Evolutionary conservation across 2,888 invertebrate genomes (phyloP).

Genomic region (Onchidella celtica): DNA sequence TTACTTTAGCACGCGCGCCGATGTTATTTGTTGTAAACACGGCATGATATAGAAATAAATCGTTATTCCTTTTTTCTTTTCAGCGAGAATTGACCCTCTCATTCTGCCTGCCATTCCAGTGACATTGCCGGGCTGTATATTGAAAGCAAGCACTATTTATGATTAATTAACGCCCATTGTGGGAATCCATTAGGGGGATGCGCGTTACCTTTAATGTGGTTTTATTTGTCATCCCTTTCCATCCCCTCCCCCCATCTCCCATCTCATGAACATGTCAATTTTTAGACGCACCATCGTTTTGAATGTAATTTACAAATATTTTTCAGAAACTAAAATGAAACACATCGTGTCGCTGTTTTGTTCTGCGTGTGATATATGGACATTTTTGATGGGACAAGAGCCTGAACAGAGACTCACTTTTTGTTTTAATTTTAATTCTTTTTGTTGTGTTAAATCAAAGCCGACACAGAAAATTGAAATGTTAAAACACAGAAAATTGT

Average conservation of each 20-base stretch:
- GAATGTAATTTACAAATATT: too few relatives aligned
- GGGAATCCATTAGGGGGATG: conserved; percentile 30
- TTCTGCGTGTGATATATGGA: too few relatives aligned
- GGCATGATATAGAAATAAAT: conserved; percentile 34
- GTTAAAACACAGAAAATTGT: too few relatives aligned
- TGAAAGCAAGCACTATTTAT: conserved; percentile 42
- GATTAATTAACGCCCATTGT: conserved; percentile 42
- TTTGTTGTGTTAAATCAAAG: too few relatives aligned
- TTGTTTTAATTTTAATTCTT: too few relatives aligned
- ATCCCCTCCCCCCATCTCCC: conserved; percentile 9
- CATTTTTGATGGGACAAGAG: too few relatives aligned
- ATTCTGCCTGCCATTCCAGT: background rate
- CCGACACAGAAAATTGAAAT: too few relatives aligned
- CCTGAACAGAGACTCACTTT: too few relatives aligned
- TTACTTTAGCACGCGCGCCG: conserved; percentile 13
- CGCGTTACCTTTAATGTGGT: conserved; percentile 2
- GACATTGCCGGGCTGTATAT: background rate
- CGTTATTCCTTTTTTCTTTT: background rate
- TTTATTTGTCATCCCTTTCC: conserved; percentile 36
- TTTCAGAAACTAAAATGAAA: too few relatives aligned
- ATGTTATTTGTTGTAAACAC: conserved; percentile 40
- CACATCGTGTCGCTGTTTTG: too few relatives aligned
- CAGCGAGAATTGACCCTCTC: background rate
- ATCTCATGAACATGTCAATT: background rate
- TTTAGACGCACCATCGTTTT: too few relatives aligned